Percentiles rank a stretch among this genome's conserved stretches.
These are phyloP conservation scores for Lordiphosa mommai DNA, from an alignment of 1,140 invertebrate species.

Conservation along the genomic window DNA sequence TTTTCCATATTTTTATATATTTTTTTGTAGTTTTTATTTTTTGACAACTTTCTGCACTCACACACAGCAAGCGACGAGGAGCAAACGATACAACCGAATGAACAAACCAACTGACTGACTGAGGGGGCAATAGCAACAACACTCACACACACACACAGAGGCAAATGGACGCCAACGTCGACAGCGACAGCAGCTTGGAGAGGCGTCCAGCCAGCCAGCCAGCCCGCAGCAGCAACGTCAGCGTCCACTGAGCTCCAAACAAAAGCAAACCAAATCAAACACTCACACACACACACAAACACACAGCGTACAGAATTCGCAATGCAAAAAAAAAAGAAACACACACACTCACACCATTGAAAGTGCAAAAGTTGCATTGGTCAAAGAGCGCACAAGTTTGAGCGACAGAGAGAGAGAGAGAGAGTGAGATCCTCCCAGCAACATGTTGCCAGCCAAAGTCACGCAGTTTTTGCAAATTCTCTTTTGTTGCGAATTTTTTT, in stretches of 20 bases:
- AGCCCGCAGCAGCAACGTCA: slow-evolving; percentile 9
- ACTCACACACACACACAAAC: slow-evolving; percentile 38
- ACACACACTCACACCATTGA: slow-evolving; percentile 14
- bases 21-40: slow-evolving; percentile 18
- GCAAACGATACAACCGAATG: slow-evolving; percentile 75
- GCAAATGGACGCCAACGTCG: slow-evolving; percentile 22
- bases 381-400: slow-evolving; percentile 10
- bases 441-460: slow-evolving; percentile 39
- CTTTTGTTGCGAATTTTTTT: slow-evolving; percentile 37
- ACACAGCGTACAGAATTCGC: slow-evolving; percentile 5
- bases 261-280: slow-evolving; percentile 62
- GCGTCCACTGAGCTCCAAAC: slow-evolving; percentile 61
- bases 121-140: slow-evolving; percentile 39
- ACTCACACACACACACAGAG: slow-evolving; percentile 13
- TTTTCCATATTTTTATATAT: slow-evolving; percentile 10
- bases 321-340: slow-evolving; percentile 40
- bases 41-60: slow-evolving; percentile 43
- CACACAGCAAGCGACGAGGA: slow-evolving; percentile 71
- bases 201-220: slow-evolving; percentile 11
- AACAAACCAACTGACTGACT: slow-evolving; percentile 56
- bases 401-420: not conserved
- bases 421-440: slow-evolving; percentile 25
- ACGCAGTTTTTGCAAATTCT: slow-evolving; percentile 41
- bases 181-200: slow-evolving; percentile 5
- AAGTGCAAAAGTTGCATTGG: slow-evolving; percentile 26